Base-by-base conservation (phyloP, 2,888 invertebrate genomes). In the Octonoba sinensis region DNA sequence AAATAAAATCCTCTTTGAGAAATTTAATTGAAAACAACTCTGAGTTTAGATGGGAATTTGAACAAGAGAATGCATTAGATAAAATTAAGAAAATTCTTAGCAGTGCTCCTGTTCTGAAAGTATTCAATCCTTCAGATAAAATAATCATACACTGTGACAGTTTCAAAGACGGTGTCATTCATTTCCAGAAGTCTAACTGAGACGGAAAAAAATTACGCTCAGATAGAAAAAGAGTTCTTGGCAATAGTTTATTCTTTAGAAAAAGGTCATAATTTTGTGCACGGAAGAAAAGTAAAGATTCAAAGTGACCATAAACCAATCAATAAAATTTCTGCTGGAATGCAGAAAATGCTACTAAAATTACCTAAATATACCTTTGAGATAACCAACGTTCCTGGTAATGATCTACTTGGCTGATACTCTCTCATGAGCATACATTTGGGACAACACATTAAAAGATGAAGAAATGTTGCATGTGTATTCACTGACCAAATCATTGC, bases 181-280 rank as follows among this genome's bases (percentile, higher is more conserved):
- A 24, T 54, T 3, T 56, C 69, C 51, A 27, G 56, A 22, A 69
- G 54, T 69, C 36, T 69, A 15, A 69, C 69, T n/a, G n/a, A 13
- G 11, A 36, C 44, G 8, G 70, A 59, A 18, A 57, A 70, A 70
- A 57, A 70, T 13, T 46, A 69, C 36, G 47, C 70, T 27, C 44
- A 70, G 44, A 70, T 70, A n/a, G 44, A 70, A 13, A 70, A 70
- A 59, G 1, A 70, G 44, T 18, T 59, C 1, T 44, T 70, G 13
- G 59, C 70, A n/a, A 36, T 57, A n/a, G 70, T 70, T n/a, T 57
- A 44, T 44, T 57, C 70, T 15, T 59, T 24, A 36, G 44, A 70
- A 57, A 69, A 70, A 22, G 57, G 13, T 46, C 59, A 57, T 44
- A 57, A 36, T 56, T 57, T 36, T 36, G 44, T 59, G 18, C 57